Percentiles rank a stretch among this genome's conserved stretches.
Evolutionary conservation across 1,140 invertebrate species (phyloP).

Genomic region (Scaptodrosophila lebanonensis): DNA sequence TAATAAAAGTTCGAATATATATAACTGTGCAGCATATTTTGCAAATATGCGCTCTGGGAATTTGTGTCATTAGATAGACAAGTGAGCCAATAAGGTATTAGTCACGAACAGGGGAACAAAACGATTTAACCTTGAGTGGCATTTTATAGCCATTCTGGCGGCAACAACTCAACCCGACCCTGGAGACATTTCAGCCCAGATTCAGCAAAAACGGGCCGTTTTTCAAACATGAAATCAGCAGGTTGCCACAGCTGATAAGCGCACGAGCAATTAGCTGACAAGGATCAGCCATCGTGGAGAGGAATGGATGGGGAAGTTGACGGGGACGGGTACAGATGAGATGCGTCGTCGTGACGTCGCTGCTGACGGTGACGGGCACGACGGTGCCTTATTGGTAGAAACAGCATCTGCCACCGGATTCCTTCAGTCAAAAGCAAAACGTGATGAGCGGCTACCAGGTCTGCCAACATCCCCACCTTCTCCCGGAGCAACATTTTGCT

Average conservation of each 20-base stretch:
- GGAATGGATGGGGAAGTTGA: neutral
- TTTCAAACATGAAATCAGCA: conserved; percentile 33
- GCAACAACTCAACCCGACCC: conserved; percentile 27
- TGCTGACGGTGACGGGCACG: conserved; percentile 47
- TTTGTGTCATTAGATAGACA: conserved; percentile 44
- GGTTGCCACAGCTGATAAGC: conserved; percentile 36
- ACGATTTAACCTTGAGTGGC: conserved; percentile 44
- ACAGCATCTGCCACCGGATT: conserved; percentile 14
- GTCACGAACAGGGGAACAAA: conserved; percentile 35
- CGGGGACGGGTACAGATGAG: neutral
- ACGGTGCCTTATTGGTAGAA: conserved; percentile 50
- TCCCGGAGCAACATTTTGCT: conserved; percentile 31
- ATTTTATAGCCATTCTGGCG: conserved; percentile 50
- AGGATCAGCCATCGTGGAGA: conserved; percentile 13
- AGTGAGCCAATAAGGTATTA: conserved; percentile 2
- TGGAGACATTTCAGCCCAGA: conserved; percentile 10
- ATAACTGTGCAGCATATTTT: too few species aligned
- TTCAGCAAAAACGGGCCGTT: conserved; percentile 25
- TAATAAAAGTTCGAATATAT: too few species aligned
- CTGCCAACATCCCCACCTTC: conserved; percentile 30
- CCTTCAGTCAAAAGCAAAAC: too few species aligned
- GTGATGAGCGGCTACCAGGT: conserved; percentile 52
- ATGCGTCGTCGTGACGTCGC: conserved; percentile 1
- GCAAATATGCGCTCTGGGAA: conserved; percentile 44
- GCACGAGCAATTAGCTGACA: conserved; percentile 53